Evolutionary conservation across 2,888 invertebrate species (phyloP), one percentile per base, ranked within the genome.

Genomic region (Halictus ligatus): DNA sequence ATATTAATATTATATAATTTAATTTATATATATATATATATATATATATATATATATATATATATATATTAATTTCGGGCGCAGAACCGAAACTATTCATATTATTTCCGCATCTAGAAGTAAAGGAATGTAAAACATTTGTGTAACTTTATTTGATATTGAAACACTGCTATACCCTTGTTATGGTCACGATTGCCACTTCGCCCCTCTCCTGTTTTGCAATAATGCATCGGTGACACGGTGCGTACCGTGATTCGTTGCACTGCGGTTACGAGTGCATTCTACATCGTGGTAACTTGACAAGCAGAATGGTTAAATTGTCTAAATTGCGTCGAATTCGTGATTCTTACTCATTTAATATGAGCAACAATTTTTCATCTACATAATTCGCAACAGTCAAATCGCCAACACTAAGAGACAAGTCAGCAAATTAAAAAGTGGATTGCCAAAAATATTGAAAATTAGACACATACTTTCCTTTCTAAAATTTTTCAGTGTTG

Each of bases 201-300:
- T 74, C 69, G 73, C 79, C 77, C n/a, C 76, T 71, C 58, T 74
- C 69, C 60, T 76, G 78, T 80, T 81, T 79, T 69, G 79, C 71
- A 82, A 80, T 74, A 79, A 79, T 78, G 78, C 74, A 29, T 43
- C 73, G 85, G 85, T 85, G 83, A 86, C 85, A 81, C 78, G 75
- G 43, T 75, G 81, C 83, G 83, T 60, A 25, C 74, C 72, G 81
- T 86, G 82, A 85, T 85, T 86, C 86, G 85, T 82, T 71, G 75
- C 79, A 29, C 25, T 85, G 79, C 71, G 85, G 85, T 64, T n/a
- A 60, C 78, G 40, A 72, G 78, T 74, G 78, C 85, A 85, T 85
- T 86, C 74, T 86, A 85, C 82, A 82, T 81, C 80, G 85, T 69
- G 86, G 85, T 85, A 86, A 85, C 85, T 85, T 85, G 86, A 85